Percentiles rank a stretch among this genome's conserved stretches.
These are phyloP conservation scores for Lasioglossum villosulum DNA, from an alignment of 2,888 invertebrate genomes.

Conservation along the genomic window DNA sequence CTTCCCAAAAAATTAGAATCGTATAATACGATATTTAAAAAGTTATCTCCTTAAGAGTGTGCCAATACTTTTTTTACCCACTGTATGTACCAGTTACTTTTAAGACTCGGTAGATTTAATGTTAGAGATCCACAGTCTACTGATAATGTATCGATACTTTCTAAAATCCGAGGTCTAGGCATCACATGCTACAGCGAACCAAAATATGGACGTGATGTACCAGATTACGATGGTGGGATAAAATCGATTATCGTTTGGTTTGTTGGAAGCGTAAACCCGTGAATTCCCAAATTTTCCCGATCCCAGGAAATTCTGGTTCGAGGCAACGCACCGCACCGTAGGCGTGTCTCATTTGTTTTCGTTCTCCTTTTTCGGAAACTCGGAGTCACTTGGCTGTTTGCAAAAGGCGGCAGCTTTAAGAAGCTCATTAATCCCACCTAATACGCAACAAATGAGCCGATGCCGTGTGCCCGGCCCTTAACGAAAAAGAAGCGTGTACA, in stretches of 20 bases:
- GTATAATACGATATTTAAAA: too few species aligned
- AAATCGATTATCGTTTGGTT: slow-evolving; percentile 39
- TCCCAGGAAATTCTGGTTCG: slow-evolving; percentile 26
- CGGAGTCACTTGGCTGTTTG: slow-evolving; percentile 55
- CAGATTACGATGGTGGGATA: neutral
- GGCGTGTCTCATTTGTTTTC: slow-evolving; percentile 69
- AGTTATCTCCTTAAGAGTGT: too few species aligned
- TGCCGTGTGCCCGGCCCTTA: slow-evolving; percentile 50
- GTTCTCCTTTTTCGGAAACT: slow-evolving; percentile 64
- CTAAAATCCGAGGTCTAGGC: neutral
- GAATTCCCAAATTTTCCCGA: slow-evolving; percentile 37
- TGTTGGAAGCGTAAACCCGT: slow-evolving; percentile 47
- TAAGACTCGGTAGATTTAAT: too few species aligned
- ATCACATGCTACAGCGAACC: neutral
- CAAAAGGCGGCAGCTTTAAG: slow-evolving; percentile 72
- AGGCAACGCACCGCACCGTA: slow-evolving; percentile 22
- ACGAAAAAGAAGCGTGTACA: slow-evolving; percentile 38
- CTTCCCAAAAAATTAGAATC: too few species aligned
- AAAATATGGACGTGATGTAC: neutral
- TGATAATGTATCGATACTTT: too few species aligned
- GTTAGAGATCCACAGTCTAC: too few species aligned
- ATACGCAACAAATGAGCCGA: slow-evolving; percentile 78
- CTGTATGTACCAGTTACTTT: too few species aligned
- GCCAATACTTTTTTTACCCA: too few species aligned
- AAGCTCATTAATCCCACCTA: slow-evolving; percentile 80